phyloP scores from a whole-genome alignment of 2,797 vertebrate species.

The Sebastes trivittatus region DNA sequence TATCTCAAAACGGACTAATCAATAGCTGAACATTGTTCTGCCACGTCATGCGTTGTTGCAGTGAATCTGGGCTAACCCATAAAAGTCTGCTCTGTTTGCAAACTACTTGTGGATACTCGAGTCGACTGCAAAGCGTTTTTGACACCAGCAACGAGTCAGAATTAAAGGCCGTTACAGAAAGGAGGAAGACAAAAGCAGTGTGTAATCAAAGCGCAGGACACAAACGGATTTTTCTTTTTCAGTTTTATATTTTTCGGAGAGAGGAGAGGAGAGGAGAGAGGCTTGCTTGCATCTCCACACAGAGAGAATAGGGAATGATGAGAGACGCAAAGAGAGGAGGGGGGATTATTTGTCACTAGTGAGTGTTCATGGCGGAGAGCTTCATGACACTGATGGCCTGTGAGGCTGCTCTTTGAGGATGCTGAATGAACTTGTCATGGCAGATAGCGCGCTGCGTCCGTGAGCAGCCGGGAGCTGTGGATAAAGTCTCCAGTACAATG shows the following conservation, averaged over 20 bases:
- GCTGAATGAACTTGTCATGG: slow-evolving; percentile 51
- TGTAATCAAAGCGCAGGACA: slow-evolving; percentile 17
- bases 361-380: slow-evolving; percentile 49
- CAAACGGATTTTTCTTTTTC: slow-evolving; percentile 12
- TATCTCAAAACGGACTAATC: slow-evolving; percentile 11
- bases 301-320: slow-evolving; percentile 41
- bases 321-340: slow-evolving; percentile 8
- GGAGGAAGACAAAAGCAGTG: slow-evolving; percentile 21
- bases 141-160: slow-evolving; percentile 12
- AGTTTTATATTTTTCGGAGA: background rate
- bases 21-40: slow-evolving; percentile 9
- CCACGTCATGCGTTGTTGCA: background rate
- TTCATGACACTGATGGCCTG: slow-evolving; percentile 67
- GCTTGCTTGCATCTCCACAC: slow-evolving; percentile 1
- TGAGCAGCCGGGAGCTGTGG: slow-evolving; percentile 9
- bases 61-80: background rate
- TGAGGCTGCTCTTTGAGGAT: slow-evolving; percentile 66
- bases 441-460: slow-evolving; percentile 16
- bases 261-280: background rate
- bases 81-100: background rate
- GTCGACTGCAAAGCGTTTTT: slow-evolving; percentile 1
- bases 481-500: background rate
- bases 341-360: slow-evolving; percentile 57
- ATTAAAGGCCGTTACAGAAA: slow-evolving; percentile 25
- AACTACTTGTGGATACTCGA: slow-evolving; percentile 1